Evolutionary conservation across 1,140 invertebrate genomes (phyloP), one percentile per base, ranked within the genome.

Genomic region (Propsilocerus akamusi): DNA sequence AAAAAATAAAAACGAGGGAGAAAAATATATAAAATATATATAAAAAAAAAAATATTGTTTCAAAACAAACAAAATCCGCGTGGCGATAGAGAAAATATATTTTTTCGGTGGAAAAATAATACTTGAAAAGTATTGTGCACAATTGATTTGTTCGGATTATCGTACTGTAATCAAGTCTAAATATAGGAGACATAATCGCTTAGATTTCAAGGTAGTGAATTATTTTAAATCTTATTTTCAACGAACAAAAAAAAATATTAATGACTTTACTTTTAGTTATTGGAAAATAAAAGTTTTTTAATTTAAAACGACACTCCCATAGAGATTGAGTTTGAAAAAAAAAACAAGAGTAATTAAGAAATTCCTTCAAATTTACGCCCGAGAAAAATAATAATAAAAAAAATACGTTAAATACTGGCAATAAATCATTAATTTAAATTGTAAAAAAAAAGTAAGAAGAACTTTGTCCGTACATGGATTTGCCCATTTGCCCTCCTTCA

Each of bases 371-470:
- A 20, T 41, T 41, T 41, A 20, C 34, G 34, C 14, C 34, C 8
- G 22, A 41, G 7, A 37, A 41, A 20, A 41, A 37, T 37, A 41
- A 17, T n/a, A n/a, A n/a, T n/a, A n/a, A 41, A 17, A 41, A 37
- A 37, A 37, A 7, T 41, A 41, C 34, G 17, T 14, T 3, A 14
- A 41, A 17, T n/a, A n/a, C n/a, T n/a, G 34, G 34, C 17, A 41
- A 41, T 41, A 41, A 41, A 41, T 41, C 34, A 41, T 41, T 41
- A 41, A 41, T 41, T 41, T 41, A 41, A 41, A 41, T 41, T 41
- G n/a, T n/a, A 41, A 41, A 41, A 41, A 41, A 41, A 3, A 20
- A 41, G 34, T 41, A 41, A n/a, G n/a, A 30, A 11, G 28, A 41
- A 41, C n/a, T n/a, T n/a, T n/a, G n/a, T n/a, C n/a, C n/a, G n/a